Conservation (phyloP, 1,140 invertebrate species). For the Theocolax elegans region DNA sequence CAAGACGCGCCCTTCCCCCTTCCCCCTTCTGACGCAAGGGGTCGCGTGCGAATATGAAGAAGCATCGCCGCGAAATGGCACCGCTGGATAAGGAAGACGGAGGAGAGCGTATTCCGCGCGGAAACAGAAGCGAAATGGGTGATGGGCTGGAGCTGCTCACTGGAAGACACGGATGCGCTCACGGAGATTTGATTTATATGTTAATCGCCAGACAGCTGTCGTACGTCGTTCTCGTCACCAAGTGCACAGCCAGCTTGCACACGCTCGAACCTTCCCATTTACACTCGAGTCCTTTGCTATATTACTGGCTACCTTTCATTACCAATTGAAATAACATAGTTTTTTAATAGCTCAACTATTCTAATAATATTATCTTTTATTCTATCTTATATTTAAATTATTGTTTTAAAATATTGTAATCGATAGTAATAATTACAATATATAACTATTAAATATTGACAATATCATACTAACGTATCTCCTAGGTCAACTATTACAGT, state of each 20-base stretch:
- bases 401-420: no score
- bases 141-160: neutral
- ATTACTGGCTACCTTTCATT: neutral
- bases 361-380: no score
- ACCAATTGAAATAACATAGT: neutral
- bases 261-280: no score
- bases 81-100: slow-evolving; percentile 11
- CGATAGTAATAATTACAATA: no score
- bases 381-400: no score
- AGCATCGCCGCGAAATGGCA: slow-evolving; percentile 13
- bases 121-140: slow-evolving; percentile 17
- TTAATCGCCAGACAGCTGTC: slow-evolving; percentile 52
- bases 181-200: slow-evolving; percentile 50
- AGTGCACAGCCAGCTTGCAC: slow-evolving; percentile 32
- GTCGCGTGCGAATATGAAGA: slow-evolving; percentile 8
- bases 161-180: slow-evolving; percentile 27
- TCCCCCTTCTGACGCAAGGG: slow-evolving; percentile 14
- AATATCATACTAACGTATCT: no score
- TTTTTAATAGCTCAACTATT: neutral
- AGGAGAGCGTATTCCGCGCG: slow-evolving; percentile 24
- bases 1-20: neutral
- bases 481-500: no score
- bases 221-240: slow-evolving; percentile 29
- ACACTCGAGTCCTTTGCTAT: no score
- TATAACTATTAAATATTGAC: no score